Evolutionary conservation across 2,888 invertebrate genomes (phyloP).

Genomic region (Meta bourneti): DNA sequence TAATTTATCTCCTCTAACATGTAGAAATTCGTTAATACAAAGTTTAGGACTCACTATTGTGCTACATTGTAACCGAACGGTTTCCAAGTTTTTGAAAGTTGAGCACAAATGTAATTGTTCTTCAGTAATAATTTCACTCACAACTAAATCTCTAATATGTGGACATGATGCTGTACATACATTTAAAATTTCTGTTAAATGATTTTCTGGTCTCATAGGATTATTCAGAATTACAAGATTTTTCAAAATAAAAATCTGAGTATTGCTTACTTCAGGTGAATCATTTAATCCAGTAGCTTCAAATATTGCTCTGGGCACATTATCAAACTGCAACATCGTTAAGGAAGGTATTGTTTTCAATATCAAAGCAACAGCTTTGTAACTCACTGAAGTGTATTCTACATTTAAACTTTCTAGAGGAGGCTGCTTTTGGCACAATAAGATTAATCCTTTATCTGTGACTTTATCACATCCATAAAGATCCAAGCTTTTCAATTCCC

Average conservation of each 20-base stretch:
- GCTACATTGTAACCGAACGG: constrained; percentile 54
- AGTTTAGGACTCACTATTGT: constrained; percentile 33
- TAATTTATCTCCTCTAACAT: constrained; percentile 42
- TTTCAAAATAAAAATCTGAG: constrained; percentile 47
- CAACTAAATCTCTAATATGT: constrained; percentile 44
- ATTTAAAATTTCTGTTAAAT: constrained; percentile 58
- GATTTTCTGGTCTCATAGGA: constrained; percentile 63
- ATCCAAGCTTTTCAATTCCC: constrained; percentile 51
- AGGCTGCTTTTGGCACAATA: constrained; percentile 24
- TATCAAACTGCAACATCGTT: constrained; percentile 32
- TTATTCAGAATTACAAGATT: constrained; percentile 64
- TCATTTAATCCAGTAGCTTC: constrained; percentile 69
- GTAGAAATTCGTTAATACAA: constrained; percentile 44
- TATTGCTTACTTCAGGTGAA: constrained; percentile 21
- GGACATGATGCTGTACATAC: constrained; percentile 55
- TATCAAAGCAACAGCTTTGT: constrained; percentile 50
- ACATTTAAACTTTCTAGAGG: constrained; percentile 61
- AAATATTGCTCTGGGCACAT: constrained; percentile 71
- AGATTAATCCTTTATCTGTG: constrained; percentile 44
- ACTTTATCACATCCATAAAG: constrained; percentile 53
- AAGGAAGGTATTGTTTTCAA: constrained; percentile 59
- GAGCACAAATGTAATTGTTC: constrained; percentile 56
- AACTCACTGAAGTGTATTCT: constrained; percentile 52
- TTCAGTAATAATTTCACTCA: constrained; percentile 55
- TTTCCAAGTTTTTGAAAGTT: constrained; percentile 44